A percentile compares a stretch with the other conserved stretches of the same genome.
Conservation (phyloP, 2,888 invertebrate genomes). For the Dynastes tityus region DNA sequence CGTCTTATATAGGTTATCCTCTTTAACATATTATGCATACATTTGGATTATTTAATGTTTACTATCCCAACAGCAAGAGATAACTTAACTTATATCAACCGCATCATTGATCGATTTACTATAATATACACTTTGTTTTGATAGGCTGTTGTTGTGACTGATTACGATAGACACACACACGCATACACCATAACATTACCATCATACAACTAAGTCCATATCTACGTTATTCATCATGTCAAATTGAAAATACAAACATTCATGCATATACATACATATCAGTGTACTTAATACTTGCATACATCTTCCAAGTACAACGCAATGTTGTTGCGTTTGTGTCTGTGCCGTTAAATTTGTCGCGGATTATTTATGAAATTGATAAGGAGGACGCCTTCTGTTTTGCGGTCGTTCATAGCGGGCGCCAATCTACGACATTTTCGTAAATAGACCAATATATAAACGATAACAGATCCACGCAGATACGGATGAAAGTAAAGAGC, state of each 20-base stretch:
- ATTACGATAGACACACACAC: not conserved
- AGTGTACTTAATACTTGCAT: not conserved
- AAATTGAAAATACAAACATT: conserved; percentile 11
- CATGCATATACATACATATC: not conserved
- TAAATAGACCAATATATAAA: too few species aligned
- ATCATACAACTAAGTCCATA: not conserved
- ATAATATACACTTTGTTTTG: not conserved
- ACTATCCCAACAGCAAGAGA: conserved; percentile 2
- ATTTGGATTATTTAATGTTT: not conserved
- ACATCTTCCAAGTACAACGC: not conserved
- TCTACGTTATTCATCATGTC: conserved; percentile 1
- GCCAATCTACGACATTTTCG: not conserved
- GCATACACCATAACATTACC: not conserved
- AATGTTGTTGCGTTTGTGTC: not conserved
- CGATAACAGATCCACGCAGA: too few species aligned
- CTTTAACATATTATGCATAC: too few species aligned
- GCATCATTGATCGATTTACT: conserved; percentile 5
- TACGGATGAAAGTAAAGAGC: too few species aligned
- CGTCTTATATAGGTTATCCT: too few species aligned
- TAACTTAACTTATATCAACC: not conserved
- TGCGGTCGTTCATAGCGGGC: conserved; percentile 1
- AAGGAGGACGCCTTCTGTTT: conserved; percentile 20
- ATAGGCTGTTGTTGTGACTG: conserved; percentile 5
- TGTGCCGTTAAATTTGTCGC: conserved; percentile 14
- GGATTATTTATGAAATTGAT: conserved; percentile 29